These are phyloP conservation scores for Misgurnus mizolepis DNA, from an alignment of 2,113 vertebrate species.

Conservation along the genomic window DNA sequence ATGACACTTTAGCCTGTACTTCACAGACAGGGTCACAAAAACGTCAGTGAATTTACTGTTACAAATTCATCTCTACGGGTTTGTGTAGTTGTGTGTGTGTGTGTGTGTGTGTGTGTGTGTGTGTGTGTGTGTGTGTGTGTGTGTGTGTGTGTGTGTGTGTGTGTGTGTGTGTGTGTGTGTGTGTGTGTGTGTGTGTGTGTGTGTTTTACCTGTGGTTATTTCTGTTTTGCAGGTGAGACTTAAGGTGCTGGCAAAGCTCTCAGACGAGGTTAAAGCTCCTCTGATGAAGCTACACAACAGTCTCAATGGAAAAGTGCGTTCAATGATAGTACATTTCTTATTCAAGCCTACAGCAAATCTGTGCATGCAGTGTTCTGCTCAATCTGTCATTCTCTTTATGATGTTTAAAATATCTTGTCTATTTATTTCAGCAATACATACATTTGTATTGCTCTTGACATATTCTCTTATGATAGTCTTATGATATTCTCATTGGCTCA, in stretches of 20 bases:
- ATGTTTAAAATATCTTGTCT: neutral
- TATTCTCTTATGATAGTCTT: neutral
- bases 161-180: constrained; percentile 8
- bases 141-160: constrained; percentile 15
- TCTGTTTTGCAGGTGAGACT: constrained; percentile 63
- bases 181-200: constrained; percentile 5
- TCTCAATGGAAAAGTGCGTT: constrained; percentile 88
- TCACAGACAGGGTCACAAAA: too few species aligned
- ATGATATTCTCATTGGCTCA: neutral
- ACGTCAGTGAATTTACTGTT: too few species aligned
- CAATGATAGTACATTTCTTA: neutral
- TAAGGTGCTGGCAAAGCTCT: constrained; percentile 89
- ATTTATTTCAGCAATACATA: too few species aligned
- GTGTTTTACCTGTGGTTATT: neutral
- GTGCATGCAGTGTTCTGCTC: neutral
- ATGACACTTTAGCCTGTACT: too few species aligned
- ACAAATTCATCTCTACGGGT: too few species aligned
- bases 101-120: constrained; percentile 13
- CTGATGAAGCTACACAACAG: constrained; percentile 88
- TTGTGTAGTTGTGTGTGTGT: neutral
- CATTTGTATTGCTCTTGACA: neutral
- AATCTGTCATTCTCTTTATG: neutral
- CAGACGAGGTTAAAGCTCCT: constrained; percentile 84
- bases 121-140: constrained; percentile 15
- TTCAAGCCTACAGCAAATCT: neutral